Percentiles rank a stretch among this genome's conserved stretches.
Conservation (phyloP, 2,888 invertebrate genomes). For the Phoenoteleia sp. region DNA sequence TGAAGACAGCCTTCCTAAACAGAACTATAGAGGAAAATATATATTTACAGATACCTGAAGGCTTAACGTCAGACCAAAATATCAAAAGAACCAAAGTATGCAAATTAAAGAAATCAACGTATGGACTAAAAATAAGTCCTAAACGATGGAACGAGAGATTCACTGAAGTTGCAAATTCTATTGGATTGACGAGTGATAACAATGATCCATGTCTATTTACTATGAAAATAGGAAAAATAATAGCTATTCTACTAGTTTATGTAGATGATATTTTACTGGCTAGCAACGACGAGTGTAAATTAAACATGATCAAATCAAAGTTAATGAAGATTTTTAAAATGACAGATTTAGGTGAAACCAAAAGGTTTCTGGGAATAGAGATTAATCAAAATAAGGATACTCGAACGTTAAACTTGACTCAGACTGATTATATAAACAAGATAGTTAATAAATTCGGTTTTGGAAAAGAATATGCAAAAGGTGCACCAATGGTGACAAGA, state of each 20-base stretch:
- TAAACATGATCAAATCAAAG: constrained; percentile 55
- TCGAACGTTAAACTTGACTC: neutral
- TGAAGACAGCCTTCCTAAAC: constrained; percentile 53
- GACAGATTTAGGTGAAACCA: neutral
- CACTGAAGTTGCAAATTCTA: neutral
- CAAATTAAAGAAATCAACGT: neutral
- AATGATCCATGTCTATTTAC: constrained; percentile 65
- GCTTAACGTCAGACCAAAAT: too few species aligned
- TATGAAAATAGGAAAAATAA: constrained; percentile 64
- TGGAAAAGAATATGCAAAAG: neutral
- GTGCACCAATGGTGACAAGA: constrained; percentile 51
- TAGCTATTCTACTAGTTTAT: constrained; percentile 71
- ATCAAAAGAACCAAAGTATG: neutral
- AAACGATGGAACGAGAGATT: neutral
- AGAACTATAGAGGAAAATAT: constrained; percentile 21
- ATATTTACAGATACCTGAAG: constrained; percentile 15
- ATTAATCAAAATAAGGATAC: neutral
- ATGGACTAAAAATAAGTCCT: neutral
- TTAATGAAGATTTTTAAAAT: neutral
- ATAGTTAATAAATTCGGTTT: neutral
- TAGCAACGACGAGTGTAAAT: constrained; percentile 65
- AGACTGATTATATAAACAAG: neutral
- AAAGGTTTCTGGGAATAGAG: neutral
- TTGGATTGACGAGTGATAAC: neutral
- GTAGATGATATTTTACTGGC: constrained; percentile 59